Base-by-base conservation (phyloP, 2,113 vertebrate species). In the Ageneiosus marmoratus region DNA sequence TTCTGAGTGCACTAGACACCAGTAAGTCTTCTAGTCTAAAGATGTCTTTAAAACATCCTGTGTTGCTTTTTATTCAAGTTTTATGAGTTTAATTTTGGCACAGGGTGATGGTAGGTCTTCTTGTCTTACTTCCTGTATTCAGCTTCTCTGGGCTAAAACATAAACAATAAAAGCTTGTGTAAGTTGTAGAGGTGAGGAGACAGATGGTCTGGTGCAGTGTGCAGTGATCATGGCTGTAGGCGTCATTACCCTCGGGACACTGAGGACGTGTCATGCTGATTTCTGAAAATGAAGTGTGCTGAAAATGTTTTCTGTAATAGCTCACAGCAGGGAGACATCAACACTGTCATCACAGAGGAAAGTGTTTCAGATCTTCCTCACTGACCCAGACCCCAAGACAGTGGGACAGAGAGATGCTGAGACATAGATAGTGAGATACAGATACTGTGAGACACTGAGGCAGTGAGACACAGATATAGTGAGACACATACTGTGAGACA, bases 271-370 rank as follows among this genome's bases (percentile, higher is more conserved):
- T 74, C 72, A 51, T 0, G 16, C 46, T 74, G 72, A 7, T 18
- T 32, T 51, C 46, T 74, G 46, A 74, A 51, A 74, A 44, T 48
- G 24, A 72, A 72, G 72, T 74, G 72, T 74, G 72, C 72, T 51
- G 16, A 51, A 74, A 74, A 51, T 20, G n/a, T 72, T 48, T 74
- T 74, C 46, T 74, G 20, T 74, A 74, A 74, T 74, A 74, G 27
- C 69, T 48, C 69, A 72, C 69, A 72, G 44, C 69, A 72, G 69
- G 69, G 12, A n/a, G 24, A 48, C 44, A 1, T 48, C 69, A 72
- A 72, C 44, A 72, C 44, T 72, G 37, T 72, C 69, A 72, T 48
- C 69, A 48, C 41, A 48, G 4, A 72, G n/a, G 11, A 46, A 48
- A 48, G 12, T 46, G 67, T 72, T 48, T 29, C 70, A 74, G 69